Evolutionary conservation across 23 tunicate species (phyloP), one percentile per base, ranked within the genome.

Genomic region (Ciona savignyi): DNA sequence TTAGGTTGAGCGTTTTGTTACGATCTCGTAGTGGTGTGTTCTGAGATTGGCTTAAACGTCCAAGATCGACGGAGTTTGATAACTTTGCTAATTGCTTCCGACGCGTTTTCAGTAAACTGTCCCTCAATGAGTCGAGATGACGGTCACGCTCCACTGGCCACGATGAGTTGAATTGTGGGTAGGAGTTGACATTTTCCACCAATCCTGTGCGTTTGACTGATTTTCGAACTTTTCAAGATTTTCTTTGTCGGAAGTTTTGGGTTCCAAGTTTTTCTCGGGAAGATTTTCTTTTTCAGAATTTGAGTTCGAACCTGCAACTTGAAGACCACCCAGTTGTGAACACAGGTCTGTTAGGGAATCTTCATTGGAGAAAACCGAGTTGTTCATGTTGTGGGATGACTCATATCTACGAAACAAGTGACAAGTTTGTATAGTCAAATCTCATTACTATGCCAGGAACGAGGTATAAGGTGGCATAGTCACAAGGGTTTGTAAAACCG

Each of bases 261-360:
- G n/a, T n/a, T n/a, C n/a, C n/a, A n/a, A n/a, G n/a, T n/a, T n/a
- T n/a, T n/a, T n/a, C n/a, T n/a, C n/a, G n/a, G n/a, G n/a, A n/a
- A n/a, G n/a, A n/a, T n/a, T n/a, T n/a, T n/a, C n/a, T n/a, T n/a
- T n/a, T n/a, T n/a, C n/a, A n/a, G n/a, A n/a, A n/a, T n/a, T n/a
- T n/a, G n/a, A n/a, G n/a, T n/a, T n/a, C 23, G 29, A 3, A 15
- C 56, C 78, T 22, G 29, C 65, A 25, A 74, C 68, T 3, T 32
- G 29, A 49, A 74, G 33, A 1, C 62, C 78, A 62, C 68, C 29
- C 1, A 74, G 49, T 60, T 74, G 65, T 2, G 78, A 61, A 29
- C 78, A 74, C 2, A 74, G 51, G 9, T 74, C 78, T 20, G 28
- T 62, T 2, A 74, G 29, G 1, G 78, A 74, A 71, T 6, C 23